Evolutionary conservation across 2,888 invertebrate genomes (phyloP), one percentile per base, ranked within the genome.

Genomic region (Parnassius mnemosyne): DNA sequence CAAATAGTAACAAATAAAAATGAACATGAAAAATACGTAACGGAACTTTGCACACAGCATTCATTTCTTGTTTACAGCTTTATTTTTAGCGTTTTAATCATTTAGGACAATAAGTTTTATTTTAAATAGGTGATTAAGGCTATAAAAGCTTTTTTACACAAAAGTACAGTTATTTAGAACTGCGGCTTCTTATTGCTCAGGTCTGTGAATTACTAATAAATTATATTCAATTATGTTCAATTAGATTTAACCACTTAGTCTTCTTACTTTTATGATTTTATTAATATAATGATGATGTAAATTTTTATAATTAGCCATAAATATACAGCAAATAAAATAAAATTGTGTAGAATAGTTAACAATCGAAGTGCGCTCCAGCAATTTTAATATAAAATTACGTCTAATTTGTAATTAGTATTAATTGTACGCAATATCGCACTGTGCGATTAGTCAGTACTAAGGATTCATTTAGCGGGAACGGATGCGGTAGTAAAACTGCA

Each of bases 331-430:
- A 11, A 7, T n/a, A 46, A 46, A 3, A 12, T 46, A 46, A 12
- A 7, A 12, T 12, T 46, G 7, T 46, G 7, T 46, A 42, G 3
- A 13, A 42, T 55, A 10, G 10, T 54, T 11, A 50, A 60, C n/a
- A 55, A 61, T 44, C 52, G 20, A 16, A 41, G 54, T 54, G 50
- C 42, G 34, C 13, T 56, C 16, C 34, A 56, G 53, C n/a, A 52
- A 41, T n/a, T 49, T n/a, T 46, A 53, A 44, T 16, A 53, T 62
- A 53, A 57, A 55, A 60, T 60, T 55, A 55, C 50, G 54, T 57
- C 47, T 25, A n/a, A 42, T 43, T 46, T 57, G 46, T 57, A 57
- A 61, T 61, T 61, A 61, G 43, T 53, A 53, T 50, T 57, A 49
- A 62, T 53, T 47, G 57, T 62, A 57, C 16, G 53, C 49, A 57